Base-by-base conservation (phyloP, 92 coral and sea anemone species). In the Desmophyllum pertusum region DNA sequence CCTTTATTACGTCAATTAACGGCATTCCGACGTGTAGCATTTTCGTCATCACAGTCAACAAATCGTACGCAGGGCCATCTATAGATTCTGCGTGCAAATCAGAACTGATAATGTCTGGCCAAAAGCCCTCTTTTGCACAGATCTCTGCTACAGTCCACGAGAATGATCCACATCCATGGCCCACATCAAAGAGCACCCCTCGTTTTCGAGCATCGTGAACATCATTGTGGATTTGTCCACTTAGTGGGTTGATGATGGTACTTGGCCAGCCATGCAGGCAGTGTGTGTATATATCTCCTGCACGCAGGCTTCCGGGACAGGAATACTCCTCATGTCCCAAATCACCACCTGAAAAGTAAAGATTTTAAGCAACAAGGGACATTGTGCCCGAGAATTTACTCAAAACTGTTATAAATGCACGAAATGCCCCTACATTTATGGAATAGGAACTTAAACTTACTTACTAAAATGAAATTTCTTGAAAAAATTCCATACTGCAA, bases 121-220 rank as follows among this genome's bases (percentile, higher is more conserved):
- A 93, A 81, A 95, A 93, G 40, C 89, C 84, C 77, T 95, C 91
- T 50, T 81, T 75, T 6, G 94, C 91, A 87, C 97, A 93, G 68
- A 83, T 90, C 81, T 95, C 98, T 55, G 97, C 94, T 7, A 95
- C 97, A 33, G 91, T 86, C 98, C 98, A 95, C 6, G 95, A 93
- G 79, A 95, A 95, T 1, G 98, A 91, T 2, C 98, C 98, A 59
- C 65, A 73, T 39, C 98, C 98, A 70, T 95, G 98, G 15, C 98
- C 98, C 46, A 95, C 79, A 68, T 93, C 98, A 87, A 95, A 95
- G 45, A 90, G 83, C 21, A 95, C 91, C 69, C 98, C 98, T 48
- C 90, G 43, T 55, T 76, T 81, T 5, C 89, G 92, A 50, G 97
- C 95, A 45, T 65, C 27, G 64, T 75, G 92, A 14, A 90, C 92